Conservation (phyloP, 2,888 invertebrate species). For the Phyto melanocephala region DNA sequence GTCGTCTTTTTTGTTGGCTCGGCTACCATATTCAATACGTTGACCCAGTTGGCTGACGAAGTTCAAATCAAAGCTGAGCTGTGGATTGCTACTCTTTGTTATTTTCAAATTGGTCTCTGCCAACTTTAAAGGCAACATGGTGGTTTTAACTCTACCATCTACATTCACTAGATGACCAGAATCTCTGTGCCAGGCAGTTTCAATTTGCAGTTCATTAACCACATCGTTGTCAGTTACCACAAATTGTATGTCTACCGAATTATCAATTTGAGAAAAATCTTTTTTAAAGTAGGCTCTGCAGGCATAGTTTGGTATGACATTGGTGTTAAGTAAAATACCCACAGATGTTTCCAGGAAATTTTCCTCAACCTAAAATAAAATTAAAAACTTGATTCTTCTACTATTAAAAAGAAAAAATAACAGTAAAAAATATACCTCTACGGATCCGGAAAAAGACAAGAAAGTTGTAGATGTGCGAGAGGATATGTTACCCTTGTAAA, state of each 20-base stretch:
- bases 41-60: conserved; percentile 71
- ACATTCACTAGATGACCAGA: conserved; percentile 79
- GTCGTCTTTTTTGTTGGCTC: conserved; percentile 74
- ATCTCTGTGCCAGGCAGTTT: conserved; percentile 80
- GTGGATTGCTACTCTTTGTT: conserved; percentile 71
- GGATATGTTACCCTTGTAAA: conserved; percentile 80
- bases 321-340: conserved; percentile 83
- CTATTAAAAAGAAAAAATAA: neutral
- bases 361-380: conserved; percentile 81
- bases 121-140: conserved; percentile 74
- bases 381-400: neutral
- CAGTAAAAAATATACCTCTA: conserved; percentile 81
- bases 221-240: conserved; percentile 81
- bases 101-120: conserved; percentile 72
- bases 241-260: conserved; percentile 83
- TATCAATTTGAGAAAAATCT: conserved; percentile 84
- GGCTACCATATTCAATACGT: conserved; percentile 74
- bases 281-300: conserved; percentile 84
- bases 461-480: conserved; percentile 80
- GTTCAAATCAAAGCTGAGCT: conserved; percentile 72
- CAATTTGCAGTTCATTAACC: conserved; percentile 78
- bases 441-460: conserved; percentile 80
- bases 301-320: conserved; percentile 83
- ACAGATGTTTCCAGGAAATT: conserved; percentile 83
- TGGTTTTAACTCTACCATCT: conserved; percentile 76